Base-by-base conservation (phyloP, 64 coral and sea anemone species). In the Orbicella faveolata region DNA sequence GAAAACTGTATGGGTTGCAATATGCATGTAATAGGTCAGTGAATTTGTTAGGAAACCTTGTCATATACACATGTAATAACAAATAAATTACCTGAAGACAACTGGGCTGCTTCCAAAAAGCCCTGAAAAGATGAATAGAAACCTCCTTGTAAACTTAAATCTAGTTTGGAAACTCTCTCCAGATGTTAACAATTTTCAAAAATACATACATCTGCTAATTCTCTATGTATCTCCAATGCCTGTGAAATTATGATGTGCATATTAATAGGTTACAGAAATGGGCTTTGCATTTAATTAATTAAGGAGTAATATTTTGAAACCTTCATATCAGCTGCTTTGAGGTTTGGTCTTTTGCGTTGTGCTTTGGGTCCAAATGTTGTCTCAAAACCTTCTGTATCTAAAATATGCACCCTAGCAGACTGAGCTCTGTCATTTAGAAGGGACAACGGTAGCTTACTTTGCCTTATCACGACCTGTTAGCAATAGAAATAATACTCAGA, bases 331-430 rank as follows among this genome's bases (percentile, higher is more conserved):
- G 78, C 64, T 34, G 90, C 89, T 30, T 88, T 88, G n/a, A 99
- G 86, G 54, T 93, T 99, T 83, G 97, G 97, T 94, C 97, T 87
- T 76, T 99, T 99, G 51, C 97, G 87, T 53, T 99, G 97, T 48
- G 97, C 97, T 74, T 95, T 99, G 18, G 97, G 94, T 89, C 97
- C 97, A 96, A 99, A 99, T 19, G 97, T 99, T 35, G 94, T 93
- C 15, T 66, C 86, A 91, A 99, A 99, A 62, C 91, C 91, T 78
- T 99, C 88, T 89, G 97, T 99, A 51, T 99, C 97, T 17, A 99
- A 59, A 36, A 99, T 79, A 57, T 99, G 97, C 0, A 99, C 97
- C 76, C 97, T 83, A 79, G 97, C 87, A 26, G 97, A 91, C 91
- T 99, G 84, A 11, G 91, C 79, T 87, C 91, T 88, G 81, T 99